Base-by-base conservation (phyloP, 2,797 vertebrate genomes). In the Acrocephalus scirpaceus region DNA sequence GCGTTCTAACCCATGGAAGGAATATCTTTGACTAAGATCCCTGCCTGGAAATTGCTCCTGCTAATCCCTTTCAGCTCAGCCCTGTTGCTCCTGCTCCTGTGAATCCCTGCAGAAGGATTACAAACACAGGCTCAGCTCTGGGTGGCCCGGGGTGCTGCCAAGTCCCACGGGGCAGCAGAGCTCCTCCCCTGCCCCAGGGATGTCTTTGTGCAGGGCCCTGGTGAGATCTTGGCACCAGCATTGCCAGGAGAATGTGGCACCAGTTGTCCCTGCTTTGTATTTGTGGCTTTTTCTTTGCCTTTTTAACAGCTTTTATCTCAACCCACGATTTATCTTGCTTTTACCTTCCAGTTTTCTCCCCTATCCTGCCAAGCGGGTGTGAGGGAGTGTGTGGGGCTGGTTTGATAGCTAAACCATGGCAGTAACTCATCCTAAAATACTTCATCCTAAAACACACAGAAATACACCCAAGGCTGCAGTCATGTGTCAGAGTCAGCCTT, bases 11-110 rank as follows among this genome's bases (percentile, higher is more conserved):
- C 73, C 7, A 4, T 26, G 60, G 73, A 56, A 73, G 60, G 69
- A 64, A 32, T 40, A 84, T n/a, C 82, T 64, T 29, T 30, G 73
- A 93, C 16, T 60, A 36, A 78, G 71, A 73, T 83, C 70, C 85
- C 85, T 72, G 79, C 32, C 82, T 64, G 62, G 76, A 66, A 91
- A 90, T 90, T 29, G 40, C 76, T 90, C 56, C 86, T 61, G 62
- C 82, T 94, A 90, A 96, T 91, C 87, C 79, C 77, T 70, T 79
- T 50, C 88, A 93, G 64, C 45, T 92, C 88, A 92, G 70, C 51
- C 73, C 56, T 22, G 25, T 11, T 75, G 66, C 70, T 84, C 51
- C 40, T 78, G 85, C 40, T 75, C 50, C 73, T 40, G 81, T 38
- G 75, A 56, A 79, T 69, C 40, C 69, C 87, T 70, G 70, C 47